Percentiles rank a stretch among this genome's conserved stretches.
These are phyloP conservation scores for Hemibagrus guttatus DNA, from an alignment of 2,797 vertebrate species.

Conservation along the genomic window DNA sequence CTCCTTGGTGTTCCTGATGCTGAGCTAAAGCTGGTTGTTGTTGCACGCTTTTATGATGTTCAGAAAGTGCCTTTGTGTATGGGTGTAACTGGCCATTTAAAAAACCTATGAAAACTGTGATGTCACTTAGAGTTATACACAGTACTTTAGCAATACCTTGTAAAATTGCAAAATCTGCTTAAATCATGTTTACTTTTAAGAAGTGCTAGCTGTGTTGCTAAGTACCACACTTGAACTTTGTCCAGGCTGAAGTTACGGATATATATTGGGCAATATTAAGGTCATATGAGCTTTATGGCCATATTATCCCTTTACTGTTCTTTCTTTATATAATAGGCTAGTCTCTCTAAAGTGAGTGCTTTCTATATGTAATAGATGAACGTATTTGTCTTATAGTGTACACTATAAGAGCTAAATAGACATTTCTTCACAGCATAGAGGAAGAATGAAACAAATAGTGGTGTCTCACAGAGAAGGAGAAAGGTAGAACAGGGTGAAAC, in stretches of 20 bases:
- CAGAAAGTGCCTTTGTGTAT: neutral
- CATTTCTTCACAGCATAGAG: neutral
- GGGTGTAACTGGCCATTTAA: neutral
- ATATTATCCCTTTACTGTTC: constrained; percentile 1
- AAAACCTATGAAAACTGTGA: neutral
- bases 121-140: neutral
- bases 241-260: neutral
- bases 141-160: neutral
- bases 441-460: neutral
- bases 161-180: constrained; percentile 22
- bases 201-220: neutral
- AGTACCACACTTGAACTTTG: constrained; percentile 4
- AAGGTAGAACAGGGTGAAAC: neutral
- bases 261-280: constrained; percentile 21
- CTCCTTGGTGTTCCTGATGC: neutral
- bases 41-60: too few species aligned
- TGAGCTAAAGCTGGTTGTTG: too few species aligned
- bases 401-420: neutral
- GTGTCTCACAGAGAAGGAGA: neutral
- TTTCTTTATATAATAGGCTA: neutral
- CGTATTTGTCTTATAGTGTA: neutral
- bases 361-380: neutral
- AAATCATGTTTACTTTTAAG: neutral
- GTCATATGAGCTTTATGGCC: constrained; percentile 17
- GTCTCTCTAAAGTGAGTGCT: neutral